Base-by-base conservation (phyloP, 2,888 invertebrate genomes). In the Sthenelais limicola region DNA sequence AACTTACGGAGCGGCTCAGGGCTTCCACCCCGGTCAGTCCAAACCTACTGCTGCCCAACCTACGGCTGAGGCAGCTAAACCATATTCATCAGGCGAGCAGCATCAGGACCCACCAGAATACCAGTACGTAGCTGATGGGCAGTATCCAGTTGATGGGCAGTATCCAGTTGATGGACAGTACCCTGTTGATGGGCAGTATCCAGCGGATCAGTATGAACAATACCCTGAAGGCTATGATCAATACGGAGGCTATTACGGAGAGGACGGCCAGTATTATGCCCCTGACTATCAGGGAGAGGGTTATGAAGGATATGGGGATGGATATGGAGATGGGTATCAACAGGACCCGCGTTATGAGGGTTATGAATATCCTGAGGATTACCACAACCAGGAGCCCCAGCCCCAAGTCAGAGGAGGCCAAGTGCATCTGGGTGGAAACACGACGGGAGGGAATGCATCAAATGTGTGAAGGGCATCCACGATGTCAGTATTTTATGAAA, bases 111-210 rank as follows among this genome's bases (percentile, higher is more conserved):
- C n/a, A n/a, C n/a, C n/a, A n/a, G n/a, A n/a, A n/a, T n/a, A n/a
- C n/a, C n/a, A n/a, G n/a, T n/a, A n/a, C n/a, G 12, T 18, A 43
- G 7, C n/a, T 3, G 58, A 32, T 35, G 58, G 35, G 3, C n/a
- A n/a, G n/a, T n/a, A n/a, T n/a, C 43, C 43, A 43, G 7, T 21
- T 3, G 58, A 32, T 35, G 58, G 35, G 3, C 33, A 35, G 62
- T 35, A 62, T 32, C 24, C 54, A 12, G 35, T 38, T 26, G 43
- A 43, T 43, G 38, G 26, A 26, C 35, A 62, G 56, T 43, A 43
- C 43, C 12, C 43, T 12, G 43, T 18, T 18, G 12, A 43, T 9
- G 12, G 18, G 43, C 18, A 43, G n/a, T 43, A 43, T 18, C 12
- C 43, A 43, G 43, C 43, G 12, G 12, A 43, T 9, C 43, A 43